Evolutionary conservation across 2,888 invertebrate species (phyloP).

Genomic region (Macrophya alboannulata): DNA sequence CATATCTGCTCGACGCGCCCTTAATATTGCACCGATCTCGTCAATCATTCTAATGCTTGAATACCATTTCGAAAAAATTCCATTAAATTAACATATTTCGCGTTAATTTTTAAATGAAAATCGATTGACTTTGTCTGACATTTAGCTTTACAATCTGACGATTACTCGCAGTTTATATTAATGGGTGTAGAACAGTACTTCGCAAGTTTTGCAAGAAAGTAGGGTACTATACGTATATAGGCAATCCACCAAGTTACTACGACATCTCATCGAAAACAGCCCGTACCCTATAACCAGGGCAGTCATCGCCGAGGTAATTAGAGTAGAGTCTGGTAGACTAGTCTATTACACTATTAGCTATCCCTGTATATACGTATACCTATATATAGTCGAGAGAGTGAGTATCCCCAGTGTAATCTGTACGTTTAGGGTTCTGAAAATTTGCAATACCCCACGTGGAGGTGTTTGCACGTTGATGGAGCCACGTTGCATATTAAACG

Average conservation of each 20-base stretch:
- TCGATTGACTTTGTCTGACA: neutral
- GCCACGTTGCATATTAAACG: slow-evolving; percentile 52
- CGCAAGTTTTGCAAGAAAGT: neutral
- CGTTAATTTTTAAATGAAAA: neutral
- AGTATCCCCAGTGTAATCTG: slow-evolving; percentile 11
- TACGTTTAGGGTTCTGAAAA: slow-evolving; percentile 37
- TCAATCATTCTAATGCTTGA: neutral
- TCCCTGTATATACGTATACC: neutral
- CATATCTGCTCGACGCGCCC: too few species aligned
- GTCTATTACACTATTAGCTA: slow-evolving; percentile 1
- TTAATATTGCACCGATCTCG: too few species aligned
- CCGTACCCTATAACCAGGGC: neutral
- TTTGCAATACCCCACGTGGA: slow-evolving; percentile 39
- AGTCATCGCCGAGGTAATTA: neutral
- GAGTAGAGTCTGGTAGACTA: slow-evolving; percentile 7
- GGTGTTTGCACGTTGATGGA: slow-evolving; percentile 45
- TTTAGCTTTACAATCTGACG: neutral
- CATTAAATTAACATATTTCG: neutral
- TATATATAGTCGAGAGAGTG: slow-evolving; percentile 2
- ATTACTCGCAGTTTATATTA: neutral
- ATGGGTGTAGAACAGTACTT: neutral
- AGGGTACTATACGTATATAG: neutral
- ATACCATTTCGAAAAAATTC: neutral
- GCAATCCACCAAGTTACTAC: neutral
- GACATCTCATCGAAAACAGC: neutral